These are phyloP conservation scores for Fopius arisanus DNA, from an alignment of 1,140 invertebrate species.

Conservation along the genomic window DNA sequence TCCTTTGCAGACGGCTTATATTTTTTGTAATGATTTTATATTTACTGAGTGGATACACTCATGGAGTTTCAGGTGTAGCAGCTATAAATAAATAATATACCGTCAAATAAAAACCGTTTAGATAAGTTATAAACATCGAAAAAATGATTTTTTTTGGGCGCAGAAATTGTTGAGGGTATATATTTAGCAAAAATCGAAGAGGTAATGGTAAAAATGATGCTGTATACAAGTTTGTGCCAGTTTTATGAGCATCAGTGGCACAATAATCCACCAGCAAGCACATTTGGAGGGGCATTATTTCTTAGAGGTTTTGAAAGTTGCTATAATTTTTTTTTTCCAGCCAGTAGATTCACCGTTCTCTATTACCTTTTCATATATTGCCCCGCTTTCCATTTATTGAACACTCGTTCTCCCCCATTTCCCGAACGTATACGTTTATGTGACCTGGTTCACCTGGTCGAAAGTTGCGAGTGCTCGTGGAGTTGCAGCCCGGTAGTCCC, in stretches of 20 bases:
- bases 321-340: background rate
- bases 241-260: background rate
- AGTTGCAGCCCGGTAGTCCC: background rate
- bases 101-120: too few species aligned
- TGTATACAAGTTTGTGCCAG: background rate
- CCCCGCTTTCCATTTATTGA: constrained; percentile 6
- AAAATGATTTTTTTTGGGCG: too few species aligned
- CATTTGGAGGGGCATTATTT: background rate
- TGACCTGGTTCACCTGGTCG: constrained; percentile 1
- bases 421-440: constrained; percentile 15
- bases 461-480: constrained; percentile 13
- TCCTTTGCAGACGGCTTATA: background rate
- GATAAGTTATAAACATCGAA: too few species aligned
- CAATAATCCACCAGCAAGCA: background rate
- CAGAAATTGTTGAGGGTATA: too few species aligned
- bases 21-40: too few species aligned
- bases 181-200: background rate
- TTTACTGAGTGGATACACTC: too few species aligned
- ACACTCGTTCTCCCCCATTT: constrained; percentile 17
- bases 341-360: background rate
- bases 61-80: too few species aligned
- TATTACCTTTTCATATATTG: constrained; percentile 23
- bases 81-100: too few species aligned
- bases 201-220: background rate
- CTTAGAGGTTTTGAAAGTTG: background rate